These are phyloP conservation scores for Melanotaenia parkinsoni DNA, from an alignment of 2,797 vertebrate species.

Conservation along the genomic window DNA sequence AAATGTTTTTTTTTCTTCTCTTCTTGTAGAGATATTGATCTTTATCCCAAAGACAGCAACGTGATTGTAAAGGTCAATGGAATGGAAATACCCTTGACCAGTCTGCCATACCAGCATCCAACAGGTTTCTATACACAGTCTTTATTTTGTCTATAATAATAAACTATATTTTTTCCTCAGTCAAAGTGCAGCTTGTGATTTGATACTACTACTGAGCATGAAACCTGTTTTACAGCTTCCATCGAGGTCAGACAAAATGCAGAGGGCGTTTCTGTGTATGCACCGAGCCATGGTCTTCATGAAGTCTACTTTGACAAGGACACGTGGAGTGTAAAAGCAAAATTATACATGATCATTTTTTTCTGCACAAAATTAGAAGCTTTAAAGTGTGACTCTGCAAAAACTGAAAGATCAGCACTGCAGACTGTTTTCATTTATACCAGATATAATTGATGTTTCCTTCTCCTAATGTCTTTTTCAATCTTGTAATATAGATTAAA, in stretches of 20 bases:
- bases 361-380: background rate
- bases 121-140: slow-evolving; percentile 52
- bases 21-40: slow-evolving; percentile 79
- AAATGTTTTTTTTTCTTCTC: background rate
- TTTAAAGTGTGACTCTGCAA: background rate
- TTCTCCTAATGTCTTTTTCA: background rate
- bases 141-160: background rate
- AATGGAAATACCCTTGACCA: slow-evolving; percentile 66
- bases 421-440: background rate
- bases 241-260: slow-evolving; percentile 71
- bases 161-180: no score
- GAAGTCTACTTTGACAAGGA: slow-evolving; percentile 80
- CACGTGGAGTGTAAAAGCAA: slow-evolving; percentile 70
- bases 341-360: background rate
- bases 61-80: slow-evolving; percentile 82
- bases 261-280: slow-evolving; percentile 76
- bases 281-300: slow-evolving; percentile 78
- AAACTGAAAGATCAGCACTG: background rate
- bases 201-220: background rate
- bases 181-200: no score
- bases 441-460: background rate
- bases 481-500: slow-evolving; percentile 66
- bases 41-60: slow-evolving; percentile 68
- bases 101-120: slow-evolving; percentile 76
- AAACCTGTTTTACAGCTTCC: slow-evolving; percentile 55